phyloP scores from a whole-genome alignment of 2,888 invertebrate genomes.

The Drosophila fulvimacula region DNA sequence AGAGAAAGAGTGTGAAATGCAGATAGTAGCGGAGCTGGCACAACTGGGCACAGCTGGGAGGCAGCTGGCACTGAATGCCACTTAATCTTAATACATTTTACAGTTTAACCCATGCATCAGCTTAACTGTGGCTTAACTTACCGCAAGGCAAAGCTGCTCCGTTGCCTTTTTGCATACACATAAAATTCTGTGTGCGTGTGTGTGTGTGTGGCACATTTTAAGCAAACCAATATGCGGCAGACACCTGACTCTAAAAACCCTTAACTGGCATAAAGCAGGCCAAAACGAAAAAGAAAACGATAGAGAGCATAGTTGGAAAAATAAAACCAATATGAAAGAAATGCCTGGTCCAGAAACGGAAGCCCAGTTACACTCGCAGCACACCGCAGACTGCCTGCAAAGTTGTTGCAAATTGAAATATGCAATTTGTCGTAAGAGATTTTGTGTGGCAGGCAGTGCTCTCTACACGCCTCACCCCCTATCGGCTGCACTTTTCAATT shows the following conservation, averaged over 20 bases:
- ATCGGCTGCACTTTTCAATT: slow-evolving; percentile 61
- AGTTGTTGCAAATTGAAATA: slow-evolving; percentile 79
- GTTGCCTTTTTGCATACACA: slow-evolving; percentile 52
- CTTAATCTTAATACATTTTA: slow-evolving; percentile 77
- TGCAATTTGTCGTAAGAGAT: slow-evolving; percentile 81
- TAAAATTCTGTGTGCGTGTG: slow-evolving; percentile 1
- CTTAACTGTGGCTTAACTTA: slow-evolving; percentile 72
- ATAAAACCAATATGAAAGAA: slow-evolving; percentile 24
- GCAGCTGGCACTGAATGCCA: slow-evolving; percentile 60
- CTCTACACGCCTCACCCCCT: background rate
- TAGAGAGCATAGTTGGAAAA: background rate
- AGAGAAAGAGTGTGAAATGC: slow-evolving; percentile 15
- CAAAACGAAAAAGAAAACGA: slow-evolving; percentile 18
- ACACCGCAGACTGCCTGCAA: slow-evolving; percentile 50
- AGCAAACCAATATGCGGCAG: slow-evolving; percentile 74
- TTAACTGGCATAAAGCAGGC: slow-evolving; percentile 45
- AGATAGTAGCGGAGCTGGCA: slow-evolving; percentile 23
- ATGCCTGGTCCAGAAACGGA: slow-evolving; percentile 55
- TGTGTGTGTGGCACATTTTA: slow-evolving; percentile 53
- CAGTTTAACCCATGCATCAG: slow-evolving; percentile 78
- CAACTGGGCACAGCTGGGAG: slow-evolving; percentile 17
- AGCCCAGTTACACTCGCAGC: slow-evolving; percentile 30
- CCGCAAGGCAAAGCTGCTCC: slow-evolving; percentile 50
- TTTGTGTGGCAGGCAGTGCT: slow-evolving; percentile 61
- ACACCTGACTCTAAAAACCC: slow-evolving; percentile 67